Evolutionary conservation across 2,113 vertebrate species (phyloP), one percentile per base, ranked within the genome.

Genomic region (Lanius collurio): DNA sequence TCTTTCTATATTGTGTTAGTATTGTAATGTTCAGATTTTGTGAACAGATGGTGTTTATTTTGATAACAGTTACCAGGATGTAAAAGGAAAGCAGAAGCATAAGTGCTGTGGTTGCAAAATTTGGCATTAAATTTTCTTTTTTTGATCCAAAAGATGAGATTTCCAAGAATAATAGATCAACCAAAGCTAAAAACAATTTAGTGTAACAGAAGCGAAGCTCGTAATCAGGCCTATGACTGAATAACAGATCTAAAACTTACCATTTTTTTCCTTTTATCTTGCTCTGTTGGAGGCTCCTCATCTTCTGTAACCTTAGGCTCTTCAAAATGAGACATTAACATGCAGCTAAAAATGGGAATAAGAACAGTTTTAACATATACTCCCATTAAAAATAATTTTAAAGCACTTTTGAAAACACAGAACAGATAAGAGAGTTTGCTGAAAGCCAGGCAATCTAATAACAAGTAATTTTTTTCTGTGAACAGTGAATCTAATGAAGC

Each of bases 181-280:
- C 8, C 60, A 68, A 90, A 73, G 20, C 17, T 41, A 69, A 67
- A 63, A 79, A 83, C 16, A 87, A 69, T 65, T 73, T 55, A 47
- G 11, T 68, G 33, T 71, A 27, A 71, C 19, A 65, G 8, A 50
- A 90, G 4, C 49, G 47, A 90, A 65, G 47, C 41, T 62, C 33
- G 46, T 22, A 50, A 52, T 50, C 37, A 50, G 18, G 35, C 64
- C 35, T 50, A 19, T 39, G 37, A 90, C 19, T 94, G 47, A 94
- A 22, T 49, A 93, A 39, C 17, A 53, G 21, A 68, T 68, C 27
- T 20, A 70, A 92, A 87, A 97, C 97, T 97, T 96, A 99, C 99
- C 87, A 98, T 96, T 95, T 99, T 99, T 98, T 98, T 99, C 94
- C 99, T 99, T 98, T 99, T 99, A 97, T 99, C 99, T 97, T 99